Conservation (phyloP, 2,113 vertebrate species). For the Mellivora capensis region DNA sequence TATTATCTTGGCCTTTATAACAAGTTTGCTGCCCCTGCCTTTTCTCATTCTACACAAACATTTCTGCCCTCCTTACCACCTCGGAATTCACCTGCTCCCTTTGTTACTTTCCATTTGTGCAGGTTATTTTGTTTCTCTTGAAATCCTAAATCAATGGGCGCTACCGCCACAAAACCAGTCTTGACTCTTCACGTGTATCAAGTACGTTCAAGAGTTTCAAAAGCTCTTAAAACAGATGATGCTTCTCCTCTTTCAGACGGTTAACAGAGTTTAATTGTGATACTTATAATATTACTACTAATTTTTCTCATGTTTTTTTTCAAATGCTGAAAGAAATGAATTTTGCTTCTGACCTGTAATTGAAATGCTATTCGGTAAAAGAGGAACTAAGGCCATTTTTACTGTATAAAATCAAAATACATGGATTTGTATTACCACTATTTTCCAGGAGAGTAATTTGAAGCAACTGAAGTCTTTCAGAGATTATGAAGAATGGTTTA, state of each 20-base stretch:
- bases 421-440: constrained; percentile 32
- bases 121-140: constrained; percentile 34
- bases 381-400: neutral
- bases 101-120: neutral
- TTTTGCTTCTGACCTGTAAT: constrained; percentile 12
- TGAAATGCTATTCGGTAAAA: constrained; percentile 22
- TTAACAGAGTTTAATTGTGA: neutral
- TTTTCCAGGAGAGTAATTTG: neutral
- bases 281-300: neutral
- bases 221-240: neutral
- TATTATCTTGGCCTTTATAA: neutral
- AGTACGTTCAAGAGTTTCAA: neutral
- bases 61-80: neutral
- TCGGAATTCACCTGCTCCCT: neutral
- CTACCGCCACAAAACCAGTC: neutral
- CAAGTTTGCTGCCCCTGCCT: neutral
- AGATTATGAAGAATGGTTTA: constrained; percentile 30
- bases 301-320: neutral
- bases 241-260: neutral
- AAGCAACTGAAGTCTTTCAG: neutral
- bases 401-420: constrained; percentile 37
- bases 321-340: constrained; percentile 33
- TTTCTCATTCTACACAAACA: neutral
- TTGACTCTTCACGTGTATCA: neutral
- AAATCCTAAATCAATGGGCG: neutral